These are phyloP conservation scores for Amphipoea lucens DNA, from an alignment of 2,888 invertebrate genomes.

Conservation along the genomic window DNA sequence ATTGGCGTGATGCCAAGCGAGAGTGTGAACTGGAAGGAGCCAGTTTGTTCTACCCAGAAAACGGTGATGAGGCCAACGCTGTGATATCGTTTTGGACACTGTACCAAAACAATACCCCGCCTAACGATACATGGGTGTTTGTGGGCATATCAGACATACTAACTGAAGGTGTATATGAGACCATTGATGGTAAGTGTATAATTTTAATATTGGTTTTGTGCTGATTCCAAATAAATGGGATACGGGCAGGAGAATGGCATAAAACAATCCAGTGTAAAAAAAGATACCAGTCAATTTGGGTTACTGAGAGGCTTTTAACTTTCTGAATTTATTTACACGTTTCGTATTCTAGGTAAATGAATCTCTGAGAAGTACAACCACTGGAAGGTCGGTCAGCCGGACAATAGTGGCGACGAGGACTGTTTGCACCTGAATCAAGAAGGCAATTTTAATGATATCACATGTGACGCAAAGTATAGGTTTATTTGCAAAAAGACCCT, in stretches of 20 bases:
- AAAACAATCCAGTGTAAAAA: too few relatives aligned
- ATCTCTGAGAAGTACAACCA: not conserved
- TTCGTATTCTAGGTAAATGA: slow-evolving; percentile 2
- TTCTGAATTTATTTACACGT: not conserved
- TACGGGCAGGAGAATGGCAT: too few relatives aligned
- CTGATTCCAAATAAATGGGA: too few relatives aligned
- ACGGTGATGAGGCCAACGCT: slow-evolving; percentile 72
- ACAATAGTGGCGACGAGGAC: slow-evolving; percentile 67
- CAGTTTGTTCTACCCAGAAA: slow-evolving; percentile 77
- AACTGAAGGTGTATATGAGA: too few relatives aligned
- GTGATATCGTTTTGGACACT: slow-evolving; percentile 68
- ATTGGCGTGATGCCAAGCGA: slow-evolving; percentile 76
- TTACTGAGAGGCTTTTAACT: not conserved
- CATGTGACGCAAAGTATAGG: slow-evolving; percentile 70
- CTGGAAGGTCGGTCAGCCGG: not conserved
- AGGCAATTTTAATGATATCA: slow-evolving; percentile 73
- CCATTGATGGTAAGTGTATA: too few relatives aligned
- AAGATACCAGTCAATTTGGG: not conserved
- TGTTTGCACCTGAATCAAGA: slow-evolving; percentile 67
- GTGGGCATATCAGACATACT: too few relatives aligned
- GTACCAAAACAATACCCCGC: too few relatives aligned
- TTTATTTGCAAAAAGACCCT: slow-evolving; percentile 83
- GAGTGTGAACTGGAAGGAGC: slow-evolving; percentile 79
- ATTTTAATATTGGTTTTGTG: too few relatives aligned
- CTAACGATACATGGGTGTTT: too few relatives aligned